Conservation (phyloP, 2,888 invertebrate genomes). For the Ophioninae sp. region DNA sequence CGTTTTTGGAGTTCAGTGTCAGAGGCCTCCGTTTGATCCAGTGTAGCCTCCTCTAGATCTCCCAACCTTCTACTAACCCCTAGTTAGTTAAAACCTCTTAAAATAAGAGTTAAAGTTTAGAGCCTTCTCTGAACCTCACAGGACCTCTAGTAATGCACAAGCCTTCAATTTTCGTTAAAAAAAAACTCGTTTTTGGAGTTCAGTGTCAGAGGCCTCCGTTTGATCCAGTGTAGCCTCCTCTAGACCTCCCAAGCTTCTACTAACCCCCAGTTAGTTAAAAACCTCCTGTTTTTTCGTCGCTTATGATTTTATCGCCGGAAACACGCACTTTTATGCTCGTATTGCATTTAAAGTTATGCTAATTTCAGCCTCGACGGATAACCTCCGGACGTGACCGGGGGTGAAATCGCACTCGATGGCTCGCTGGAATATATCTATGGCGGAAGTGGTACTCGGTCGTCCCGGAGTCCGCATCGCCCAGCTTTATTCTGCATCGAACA, state of each 20-base stretch:
- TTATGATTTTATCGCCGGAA: constrained; percentile 70
- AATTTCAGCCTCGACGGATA: constrained; percentile 68
- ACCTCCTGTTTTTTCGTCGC: constrained; percentile 54
- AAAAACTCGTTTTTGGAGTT: background rate
- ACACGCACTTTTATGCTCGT: constrained; percentile 71
- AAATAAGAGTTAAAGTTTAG: background rate
- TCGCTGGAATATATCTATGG: constrained; percentile 13
- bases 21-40: background rate
- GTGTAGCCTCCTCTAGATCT: too few relatives aligned
- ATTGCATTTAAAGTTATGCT: constrained; percentile 77
- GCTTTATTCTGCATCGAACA: constrained; percentile 75
- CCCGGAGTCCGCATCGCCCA: constrained; percentile 38
- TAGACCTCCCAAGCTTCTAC: too few relatives aligned
- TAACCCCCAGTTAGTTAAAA: too few relatives aligned
- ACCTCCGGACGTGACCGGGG: constrained; percentile 58
- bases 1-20: background rate
- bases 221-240: too few relatives aligned
- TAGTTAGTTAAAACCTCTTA: background rate
- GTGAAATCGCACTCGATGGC: constrained; percentile 48
- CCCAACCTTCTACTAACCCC: too few relatives aligned
- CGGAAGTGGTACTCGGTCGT: constrained; percentile 19
- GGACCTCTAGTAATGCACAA: too few relatives aligned
- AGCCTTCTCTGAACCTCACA: too few relatives aligned
- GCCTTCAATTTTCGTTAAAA: background rate
- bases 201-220: background rate